Evolutionary conservation across 2,888 invertebrate species (phyloP), one percentile per base, ranked within the genome.

Genomic region (Epirrhoe tristata): DNA sequence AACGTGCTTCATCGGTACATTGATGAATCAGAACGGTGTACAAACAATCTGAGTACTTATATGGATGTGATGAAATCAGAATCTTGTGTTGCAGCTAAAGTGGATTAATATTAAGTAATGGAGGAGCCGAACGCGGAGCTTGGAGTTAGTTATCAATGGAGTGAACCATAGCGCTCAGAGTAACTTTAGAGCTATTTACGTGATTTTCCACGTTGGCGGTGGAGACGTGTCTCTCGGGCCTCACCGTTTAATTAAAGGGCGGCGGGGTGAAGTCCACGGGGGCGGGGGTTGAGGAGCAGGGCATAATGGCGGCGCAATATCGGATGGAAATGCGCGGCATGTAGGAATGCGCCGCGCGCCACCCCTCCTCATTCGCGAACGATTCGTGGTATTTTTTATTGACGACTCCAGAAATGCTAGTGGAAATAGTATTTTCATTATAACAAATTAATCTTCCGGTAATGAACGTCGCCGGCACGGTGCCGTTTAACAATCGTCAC

Each of bases 251-350:
- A 93, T 93, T 93, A 93, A 93, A 93, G 92, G 91, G 88, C 91
- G 89, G 84, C 85, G 84, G 88, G 89, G 84, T 78, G 87, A 85
- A 80, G 80, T 76, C 79, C 81, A 82, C 79, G 78, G 84, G 80
- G 82, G 77, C 74, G 83, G 85, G 83, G 82, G 78, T 73, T 78
- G 85, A 86, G 84, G 84, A 88, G 87, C 88, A 87, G 84, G 91
- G 91, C 87, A 93, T 93, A 92, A 93, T 93, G 91, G 91, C 91
- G 90, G 91, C 92, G 93, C 93, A 93, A 93, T 93, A 93, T 93
- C 90, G 92, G 92, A 93, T 93, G 92, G 92, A 93, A 93, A 93
- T 93, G 93, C 91, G 90, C 90, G 93, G 93, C 91, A 93, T 93
- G 93, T 92, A 90, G 93, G 93, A 93, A 93, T 93, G 91, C 91